Evolutionary conservation across 2,888 invertebrate genomes (phyloP).

Genomic region (Lysandra coridon): DNA sequence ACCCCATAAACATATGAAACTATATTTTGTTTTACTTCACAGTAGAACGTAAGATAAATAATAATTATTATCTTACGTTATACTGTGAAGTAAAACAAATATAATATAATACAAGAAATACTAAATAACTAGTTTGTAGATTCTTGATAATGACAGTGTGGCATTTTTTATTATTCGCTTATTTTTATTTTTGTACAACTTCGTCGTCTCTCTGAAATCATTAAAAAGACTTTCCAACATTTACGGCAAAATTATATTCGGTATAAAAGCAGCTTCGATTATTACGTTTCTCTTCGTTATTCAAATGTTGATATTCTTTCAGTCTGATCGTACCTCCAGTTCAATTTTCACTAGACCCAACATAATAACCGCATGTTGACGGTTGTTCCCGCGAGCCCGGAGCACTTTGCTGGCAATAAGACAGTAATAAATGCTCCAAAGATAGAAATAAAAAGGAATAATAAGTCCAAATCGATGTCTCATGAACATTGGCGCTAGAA

Average conservation of each 20-base stretch:
- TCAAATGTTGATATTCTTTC: slow-evolving; percentile 43
- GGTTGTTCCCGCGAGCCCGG: slow-evolving; percentile 61
- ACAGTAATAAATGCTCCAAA: slow-evolving; percentile 77
- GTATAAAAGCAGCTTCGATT: background rate
- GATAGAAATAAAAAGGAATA: slow-evolving; percentile 70
- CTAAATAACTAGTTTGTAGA: background rate
- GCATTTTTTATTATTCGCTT: too few species aligned
- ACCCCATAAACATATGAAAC: too few species aligned
- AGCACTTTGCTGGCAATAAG: slow-evolving; percentile 76
- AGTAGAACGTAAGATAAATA: too few species aligned
- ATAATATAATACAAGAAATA: too few species aligned
- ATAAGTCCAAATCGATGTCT: slow-evolving; percentile 73
- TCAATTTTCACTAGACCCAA: slow-evolving; percentile 74
- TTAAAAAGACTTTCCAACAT: background rate
- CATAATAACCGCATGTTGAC: slow-evolving; percentile 78
- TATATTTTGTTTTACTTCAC: too few species aligned
- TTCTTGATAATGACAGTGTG: too few species aligned
- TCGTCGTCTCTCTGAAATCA: background rate
- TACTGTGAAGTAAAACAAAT: too few species aligned
- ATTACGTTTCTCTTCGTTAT: slow-evolving; percentile 34
- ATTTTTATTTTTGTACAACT: too few species aligned
- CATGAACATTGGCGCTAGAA: slow-evolving; percentile 48
- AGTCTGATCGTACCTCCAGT: slow-evolving; percentile 55
- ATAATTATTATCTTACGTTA: too few species aligned
- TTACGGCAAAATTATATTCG: background rate